These are phyloP conservation scores for Aethes cnicana DNA, from an alignment of 2,888 invertebrate genomes.

Conservation along the genomic window DNA sequence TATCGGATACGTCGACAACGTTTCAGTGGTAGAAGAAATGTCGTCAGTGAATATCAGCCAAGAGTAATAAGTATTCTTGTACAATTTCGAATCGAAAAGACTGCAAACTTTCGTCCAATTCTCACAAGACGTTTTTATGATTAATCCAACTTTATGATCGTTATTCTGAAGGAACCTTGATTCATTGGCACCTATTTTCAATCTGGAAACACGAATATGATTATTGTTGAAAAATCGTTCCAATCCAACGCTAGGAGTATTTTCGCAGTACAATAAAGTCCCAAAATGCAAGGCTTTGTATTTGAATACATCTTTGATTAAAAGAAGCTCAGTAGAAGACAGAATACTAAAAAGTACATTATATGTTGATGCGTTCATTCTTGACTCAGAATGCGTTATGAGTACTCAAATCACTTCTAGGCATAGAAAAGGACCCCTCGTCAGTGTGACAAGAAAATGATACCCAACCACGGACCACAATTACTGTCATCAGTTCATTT, in stretches of 20 bases:
- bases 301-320: conserved; percentile 55
- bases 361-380: conserved; percentile 36
- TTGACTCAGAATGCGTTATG: conserved; percentile 5
- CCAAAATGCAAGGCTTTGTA: conserved; percentile 53
- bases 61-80: conserved; percentile 48
- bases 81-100: conserved; percentile 31
- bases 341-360: conserved; percentile 35
- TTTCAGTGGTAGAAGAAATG: conserved; percentile 42
- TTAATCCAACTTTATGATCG: conserved; percentile 49
- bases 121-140: conserved; percentile 56
- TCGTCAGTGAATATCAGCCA: conserved; percentile 64
- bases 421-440: conserved; percentile 13
- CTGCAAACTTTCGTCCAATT: conserved; percentile 50
- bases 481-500: conserved; percentile 56
- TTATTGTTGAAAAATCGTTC: conserved; percentile 49
- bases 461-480: conserved; percentile 38
- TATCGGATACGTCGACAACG: conserved; percentile 57
- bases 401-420: neutral
- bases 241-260: conserved; percentile 36
- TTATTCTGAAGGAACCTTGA: conserved; percentile 34
- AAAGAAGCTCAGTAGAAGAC: conserved; percentile 36
- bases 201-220: conserved; percentile 43
- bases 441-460: conserved; percentile 51
- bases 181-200: no score
- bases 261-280: conserved; percentile 52